These are phyloP conservation scores for Anagrus nilaparvatae DNA, from an alignment of 1,140 invertebrate species.

Conservation along the genomic window DNA sequence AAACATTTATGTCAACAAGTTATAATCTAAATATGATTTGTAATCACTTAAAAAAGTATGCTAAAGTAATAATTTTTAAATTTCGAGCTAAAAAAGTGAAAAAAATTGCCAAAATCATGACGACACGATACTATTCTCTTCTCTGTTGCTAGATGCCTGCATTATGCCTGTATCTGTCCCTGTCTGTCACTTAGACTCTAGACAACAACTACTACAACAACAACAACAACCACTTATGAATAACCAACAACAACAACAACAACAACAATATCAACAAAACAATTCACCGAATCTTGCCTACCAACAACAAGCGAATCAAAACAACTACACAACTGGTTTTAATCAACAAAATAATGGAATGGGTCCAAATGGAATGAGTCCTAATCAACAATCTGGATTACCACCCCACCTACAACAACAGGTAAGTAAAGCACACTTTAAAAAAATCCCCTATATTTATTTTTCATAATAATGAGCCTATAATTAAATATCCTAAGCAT, in stretches of 20 bases:
- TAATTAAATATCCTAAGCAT: no score
- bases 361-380: conserved; percentile 34
- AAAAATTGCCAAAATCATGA: conserved; percentile 41
- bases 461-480: no score
- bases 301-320: conserved; percentile 45
- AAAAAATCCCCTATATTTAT: no score
- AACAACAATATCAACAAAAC: conserved; percentile 42
- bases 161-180: conserved; percentile 47
- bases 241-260: conserved; percentile 40
- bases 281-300: conserved; percentile 46
- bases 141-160: conserved; percentile 51
- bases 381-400: conserved; percentile 39
- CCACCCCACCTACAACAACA: conserved; percentile 43
- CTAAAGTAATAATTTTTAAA: no score
- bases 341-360: conserved; percentile 41
- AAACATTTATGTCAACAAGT: no score
- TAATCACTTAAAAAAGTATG: no score
- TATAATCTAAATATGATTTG: no score
- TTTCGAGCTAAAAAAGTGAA: no score
- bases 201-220: conserved; percentile 42
- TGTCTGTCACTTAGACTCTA: conserved; percentile 48
- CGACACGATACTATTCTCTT: conserved; percentile 47
- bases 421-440: no score
- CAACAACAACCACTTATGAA: conserved; percentile 37
- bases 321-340: conserved; percentile 43